Evolutionary conservation across 2,888 invertebrate species (phyloP).

Genomic region (Cheilosia soror): DNA sequence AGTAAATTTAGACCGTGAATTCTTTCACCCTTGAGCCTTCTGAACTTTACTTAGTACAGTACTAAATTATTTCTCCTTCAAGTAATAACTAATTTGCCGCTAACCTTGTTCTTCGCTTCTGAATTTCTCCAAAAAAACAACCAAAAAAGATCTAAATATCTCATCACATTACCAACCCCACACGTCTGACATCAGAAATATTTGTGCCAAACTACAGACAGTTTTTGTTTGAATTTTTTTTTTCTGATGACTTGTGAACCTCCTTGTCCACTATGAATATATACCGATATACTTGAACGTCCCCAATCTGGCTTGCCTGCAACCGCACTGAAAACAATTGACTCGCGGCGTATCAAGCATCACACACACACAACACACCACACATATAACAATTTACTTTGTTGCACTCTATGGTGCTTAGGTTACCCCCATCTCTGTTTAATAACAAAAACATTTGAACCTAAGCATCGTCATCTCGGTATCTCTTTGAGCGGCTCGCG

Average conservation of each 20-base stretch:
- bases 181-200: constrained; percentile 2
- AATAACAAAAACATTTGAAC: constrained; percentile 37
- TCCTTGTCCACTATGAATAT: constrained; percentile 31
- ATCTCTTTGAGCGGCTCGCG: constrained; percentile 3
- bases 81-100: background rate
- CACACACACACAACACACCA: constrained; percentile 1
- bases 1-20: constrained; percentile 21
- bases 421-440: constrained; percentile 13
- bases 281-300: constrained; percentile 22
- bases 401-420: constrained; percentile 32
- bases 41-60: constrained; percentile 25
- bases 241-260: constrained; percentile 35
- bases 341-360: background rate
- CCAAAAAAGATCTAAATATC: background rate
- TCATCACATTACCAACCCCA: background rate
- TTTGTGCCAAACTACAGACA: constrained; percentile 22
- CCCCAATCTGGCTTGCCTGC: constrained; percentile 12
- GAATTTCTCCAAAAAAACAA: constrained; percentile 25
- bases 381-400: constrained; percentile 18
- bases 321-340: constrained; percentile 7
- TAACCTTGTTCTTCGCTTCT: constrained; percentile 22
- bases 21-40: background rate
- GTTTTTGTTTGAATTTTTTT: background rate
- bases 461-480: constrained; percentile 33
- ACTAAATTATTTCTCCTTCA: background rate